phyloP scores from a whole-genome alignment of 1,140 invertebrate species.

The Caerostris extrusa region DNA sequence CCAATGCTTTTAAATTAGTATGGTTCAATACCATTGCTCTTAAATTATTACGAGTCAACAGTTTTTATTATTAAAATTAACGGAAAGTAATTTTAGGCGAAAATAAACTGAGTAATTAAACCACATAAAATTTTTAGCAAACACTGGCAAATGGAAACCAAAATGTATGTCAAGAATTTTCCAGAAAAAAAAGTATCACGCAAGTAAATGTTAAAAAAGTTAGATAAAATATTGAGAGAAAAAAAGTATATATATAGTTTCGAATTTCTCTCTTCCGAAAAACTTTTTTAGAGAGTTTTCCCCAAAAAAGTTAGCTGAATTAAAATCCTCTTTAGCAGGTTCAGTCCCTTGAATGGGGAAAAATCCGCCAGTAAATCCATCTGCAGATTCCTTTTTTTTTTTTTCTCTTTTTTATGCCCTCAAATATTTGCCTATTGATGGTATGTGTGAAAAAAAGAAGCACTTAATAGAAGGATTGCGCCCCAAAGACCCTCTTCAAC shows the following conservation, averaged over 20 bases:
- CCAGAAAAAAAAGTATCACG: background rate
- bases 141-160: background rate
- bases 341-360: conserved; percentile 44
- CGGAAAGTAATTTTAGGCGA: too few relatives aligned
- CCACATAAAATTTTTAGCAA: too few relatives aligned
- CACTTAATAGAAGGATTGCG: conserved; percentile 53
- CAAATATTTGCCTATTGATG: conserved; percentile 55
- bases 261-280: background rate
- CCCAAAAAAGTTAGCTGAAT: conserved; percentile 37
- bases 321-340: conserved; percentile 53
- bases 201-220: conserved; percentile 21
- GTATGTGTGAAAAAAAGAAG: conserved; percentile 50
- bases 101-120: too few relatives aligned
- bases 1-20: too few relatives aligned
- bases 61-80: too few relatives aligned
- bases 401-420: background rate
- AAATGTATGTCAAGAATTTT: background rate
- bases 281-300: conserved; percentile 35
- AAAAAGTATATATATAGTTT: background rate
- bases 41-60: too few relatives aligned
- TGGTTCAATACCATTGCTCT: too few relatives aligned
- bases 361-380: conserved; percentile 41
- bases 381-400: background rate
- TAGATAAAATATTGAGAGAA: background rate
- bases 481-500: conserved; percentile 51